phyloP scores from a whole-genome alignment of 2,113 vertebrate species.

The Alectura lathami region DNA sequence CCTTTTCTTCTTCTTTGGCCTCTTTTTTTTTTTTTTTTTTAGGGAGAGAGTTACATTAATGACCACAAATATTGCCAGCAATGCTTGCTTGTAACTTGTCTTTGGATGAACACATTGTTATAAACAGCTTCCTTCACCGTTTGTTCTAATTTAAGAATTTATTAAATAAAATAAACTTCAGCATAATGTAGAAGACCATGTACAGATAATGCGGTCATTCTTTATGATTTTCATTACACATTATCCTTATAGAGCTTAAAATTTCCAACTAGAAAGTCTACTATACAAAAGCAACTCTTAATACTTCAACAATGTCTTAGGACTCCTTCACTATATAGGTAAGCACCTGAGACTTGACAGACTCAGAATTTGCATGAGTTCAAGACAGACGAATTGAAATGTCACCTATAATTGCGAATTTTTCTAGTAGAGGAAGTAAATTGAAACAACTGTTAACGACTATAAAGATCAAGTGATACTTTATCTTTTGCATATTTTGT shows the following conservation, averaged over 20 bases:
- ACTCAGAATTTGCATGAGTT: background rate
- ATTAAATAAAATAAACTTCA: background rate
- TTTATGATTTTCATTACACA: background rate
- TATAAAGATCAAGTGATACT: background rate
- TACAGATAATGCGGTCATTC: background rate
- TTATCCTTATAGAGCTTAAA: background rate
- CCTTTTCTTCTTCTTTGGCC: background rate
- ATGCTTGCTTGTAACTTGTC: background rate
- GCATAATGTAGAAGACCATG: background rate
- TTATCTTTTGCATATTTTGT: background rate
- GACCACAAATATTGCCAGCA: background rate
- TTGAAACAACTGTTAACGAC: background rate
- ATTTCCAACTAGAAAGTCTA: background rate
- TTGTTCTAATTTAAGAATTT: background rate
- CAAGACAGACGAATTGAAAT: background rate
- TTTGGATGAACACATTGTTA: accelerated
- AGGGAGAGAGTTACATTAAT: background rate
- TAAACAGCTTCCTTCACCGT: background rate
- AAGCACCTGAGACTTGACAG: background rate
- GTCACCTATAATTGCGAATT: background rate
- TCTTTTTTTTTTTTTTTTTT: background rate
- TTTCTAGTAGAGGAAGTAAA: background rate
- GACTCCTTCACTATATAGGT: background rate
- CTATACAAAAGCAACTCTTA: background rate
- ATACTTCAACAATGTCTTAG: background rate